Percentiles rank a stretch among this genome's conserved stretches.
These are phyloP conservation scores for Nesoenas mayeri DNA, from an alignment of 2,113 vertebrate species.

Conservation along the genomic window DNA sequence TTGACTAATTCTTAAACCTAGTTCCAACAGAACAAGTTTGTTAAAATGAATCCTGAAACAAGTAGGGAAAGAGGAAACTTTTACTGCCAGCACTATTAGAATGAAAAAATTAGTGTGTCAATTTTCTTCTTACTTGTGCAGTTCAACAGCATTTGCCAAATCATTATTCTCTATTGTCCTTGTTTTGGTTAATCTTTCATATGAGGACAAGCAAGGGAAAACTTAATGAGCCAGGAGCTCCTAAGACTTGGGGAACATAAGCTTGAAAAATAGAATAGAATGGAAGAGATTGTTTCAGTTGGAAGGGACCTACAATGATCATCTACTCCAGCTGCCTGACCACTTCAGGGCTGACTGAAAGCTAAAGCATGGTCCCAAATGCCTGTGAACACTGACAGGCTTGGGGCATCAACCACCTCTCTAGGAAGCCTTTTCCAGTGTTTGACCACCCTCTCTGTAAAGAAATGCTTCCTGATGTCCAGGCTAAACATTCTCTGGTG, in stretches of 20 bases:
- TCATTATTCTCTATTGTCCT: not conserved
- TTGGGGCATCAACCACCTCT: not conserved
- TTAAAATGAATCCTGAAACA: not conserved
- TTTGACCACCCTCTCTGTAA: not conserved
- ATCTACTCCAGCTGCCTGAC: not conserved
- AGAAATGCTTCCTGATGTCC: not conserved
- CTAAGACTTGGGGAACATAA: not conserved
- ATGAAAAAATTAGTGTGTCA: not conserved
- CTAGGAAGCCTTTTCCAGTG: not conserved
- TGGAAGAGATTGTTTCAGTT: not conserved
- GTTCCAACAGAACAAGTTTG: not conserved
- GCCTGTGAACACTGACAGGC: not conserved
- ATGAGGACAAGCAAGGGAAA: not conserved
- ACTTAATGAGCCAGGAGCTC: not conserved
- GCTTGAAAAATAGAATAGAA: not conserved
- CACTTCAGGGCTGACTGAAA: not conserved
- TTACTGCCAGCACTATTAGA: not conserved
- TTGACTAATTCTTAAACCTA: not conserved
- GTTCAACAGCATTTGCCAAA: not conserved
- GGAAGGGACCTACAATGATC: rapidly evolving
- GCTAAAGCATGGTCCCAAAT: not conserved
- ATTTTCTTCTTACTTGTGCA: not conserved
- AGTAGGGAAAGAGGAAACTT: not conserved
- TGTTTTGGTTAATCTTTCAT: not conserved
- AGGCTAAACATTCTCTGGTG: not conserved